Evolutionary conservation across 2,888 invertebrate species (phyloP), one percentile per base, ranked within the genome.

Genomic region (Cerastis leucographa): DNA sequence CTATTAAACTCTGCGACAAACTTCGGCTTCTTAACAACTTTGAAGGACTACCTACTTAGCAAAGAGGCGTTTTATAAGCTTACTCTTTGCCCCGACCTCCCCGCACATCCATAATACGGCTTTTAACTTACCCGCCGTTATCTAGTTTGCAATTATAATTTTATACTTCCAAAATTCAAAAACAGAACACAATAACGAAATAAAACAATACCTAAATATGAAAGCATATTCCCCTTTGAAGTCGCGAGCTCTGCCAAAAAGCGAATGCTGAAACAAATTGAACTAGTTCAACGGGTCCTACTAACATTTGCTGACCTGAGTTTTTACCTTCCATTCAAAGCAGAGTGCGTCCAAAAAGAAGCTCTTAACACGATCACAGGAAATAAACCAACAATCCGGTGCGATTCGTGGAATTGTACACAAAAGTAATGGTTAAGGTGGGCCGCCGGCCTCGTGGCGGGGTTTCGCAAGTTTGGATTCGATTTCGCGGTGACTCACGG

Each of bases 21-120:
- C 90, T 93, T 94, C 86, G 68, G 89, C 89, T 90, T 93, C 92
- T 92, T 90, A 90, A 90, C 90, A 94, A 94, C 89, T 95, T 94
- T 87, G 89, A 90, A 91, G 91, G 90, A 89, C 90, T 91, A 89
- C 88, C 91, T 91, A 91, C 87, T 83, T 81, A 85, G 74, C n/a
- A 72, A 71, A 76, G 88, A 88, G 90, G 87, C 89, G 91, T 92
- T 93, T 93, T 92, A 92, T 92, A 91, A 89, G 74, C 81, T 73
- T 74, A 79, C 81, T 83, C 78, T 78, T 77, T 71, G 68, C 73
- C 76, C 64, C 73, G 54, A 81, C 77, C 85, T 75, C 61, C 71
- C 67, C 61, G 71, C 71, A 77, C 71, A 79, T 83, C 69, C 44
- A 61, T 83, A 79, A 81, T 64, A 82, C 56, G 64, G 78, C 40